Conservation (phyloP, 1,140 invertebrate genomes). For the Trichonephila clavata region DNA sequence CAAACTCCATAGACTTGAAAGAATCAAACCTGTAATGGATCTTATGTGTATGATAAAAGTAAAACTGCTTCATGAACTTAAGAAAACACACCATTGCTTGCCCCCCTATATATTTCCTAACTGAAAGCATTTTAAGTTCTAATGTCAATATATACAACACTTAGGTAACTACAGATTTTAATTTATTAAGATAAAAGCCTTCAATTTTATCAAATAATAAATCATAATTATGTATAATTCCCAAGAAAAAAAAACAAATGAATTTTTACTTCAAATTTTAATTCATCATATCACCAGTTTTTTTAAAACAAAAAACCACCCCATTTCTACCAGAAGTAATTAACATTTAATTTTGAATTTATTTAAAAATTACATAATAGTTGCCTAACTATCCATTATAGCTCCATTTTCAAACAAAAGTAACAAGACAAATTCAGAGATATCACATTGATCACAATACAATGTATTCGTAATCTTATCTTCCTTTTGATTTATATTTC, state of each 20-base stretch:
- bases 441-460: constrained; percentile 15
- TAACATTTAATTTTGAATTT: background rate
- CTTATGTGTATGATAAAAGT: background rate
- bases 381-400: background rate
- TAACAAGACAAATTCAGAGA: background rate
- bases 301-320: too few species aligned
- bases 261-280: too few species aligned
- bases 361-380: background rate
- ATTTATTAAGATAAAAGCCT: too few species aligned
- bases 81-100: background rate
- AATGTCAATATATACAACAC: too few species aligned
- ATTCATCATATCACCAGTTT: too few species aligned
- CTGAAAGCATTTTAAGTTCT: background rate
- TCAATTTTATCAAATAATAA: too few species aligned
- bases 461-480: background rate
- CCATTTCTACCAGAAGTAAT: background rate
- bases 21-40: background rate
- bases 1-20: background rate
- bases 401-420: background rate
- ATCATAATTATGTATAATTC: too few species aligned
- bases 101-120: background rate
- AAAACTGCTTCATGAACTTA: constrained; percentile 23
- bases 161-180: too few species aligned
- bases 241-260: too few species aligned
- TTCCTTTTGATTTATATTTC: constrained; percentile 1